Evolutionary conservation across 1,140 invertebrate genomes (phyloP).

Genomic region (Popillia japonica): DNA sequence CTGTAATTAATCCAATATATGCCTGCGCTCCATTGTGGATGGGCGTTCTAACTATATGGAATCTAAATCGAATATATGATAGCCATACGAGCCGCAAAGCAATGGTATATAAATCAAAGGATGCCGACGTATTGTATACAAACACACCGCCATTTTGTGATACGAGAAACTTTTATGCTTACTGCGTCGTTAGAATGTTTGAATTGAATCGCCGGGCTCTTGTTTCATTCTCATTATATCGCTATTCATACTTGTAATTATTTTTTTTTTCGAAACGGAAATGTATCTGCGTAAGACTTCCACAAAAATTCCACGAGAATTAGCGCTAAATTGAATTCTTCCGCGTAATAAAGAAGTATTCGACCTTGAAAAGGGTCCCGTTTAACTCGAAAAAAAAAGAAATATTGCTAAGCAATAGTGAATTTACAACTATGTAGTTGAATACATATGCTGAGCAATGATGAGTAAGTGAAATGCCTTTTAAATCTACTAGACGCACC

Average conservation of each 20-base stretch:
- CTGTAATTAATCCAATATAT: slow-evolving; percentile 49
- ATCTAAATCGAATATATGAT: slow-evolving; percentile 50
- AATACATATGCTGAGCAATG: slow-evolving; percentile 43
- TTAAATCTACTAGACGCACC: too few species aligned
- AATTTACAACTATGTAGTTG: slow-evolving; percentile 37
- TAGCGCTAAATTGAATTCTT: neutral
- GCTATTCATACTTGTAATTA: neutral
- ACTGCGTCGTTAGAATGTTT: neutral
- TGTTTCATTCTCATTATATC: neutral
- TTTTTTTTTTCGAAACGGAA: neutral
- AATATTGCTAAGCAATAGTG: slow-evolving; percentile 42
- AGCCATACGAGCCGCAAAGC: slow-evolving; percentile 49
- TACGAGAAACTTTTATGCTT: slow-evolving; percentile 21
- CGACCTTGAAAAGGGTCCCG: slow-evolving; percentile 26
- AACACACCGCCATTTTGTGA: slow-evolving; percentile 56
- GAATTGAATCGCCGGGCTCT: too few species aligned
- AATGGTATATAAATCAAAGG: slow-evolving; percentile 54
- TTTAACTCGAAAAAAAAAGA: slow-evolving; percentile 25
- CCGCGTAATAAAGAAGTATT: slow-evolving; percentile 10
- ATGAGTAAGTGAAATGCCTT: slow-evolving; percentile 39
- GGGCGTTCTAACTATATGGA: slow-evolving; percentile 47
- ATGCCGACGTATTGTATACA: slow-evolving; percentile 52
- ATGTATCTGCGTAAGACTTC: neutral
- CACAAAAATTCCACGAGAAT: neutral
- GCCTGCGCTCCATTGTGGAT: slow-evolving; percentile 44